Conservation (phyloP, 1,140 invertebrate genomes). For the Pantala flavescens region DNA sequence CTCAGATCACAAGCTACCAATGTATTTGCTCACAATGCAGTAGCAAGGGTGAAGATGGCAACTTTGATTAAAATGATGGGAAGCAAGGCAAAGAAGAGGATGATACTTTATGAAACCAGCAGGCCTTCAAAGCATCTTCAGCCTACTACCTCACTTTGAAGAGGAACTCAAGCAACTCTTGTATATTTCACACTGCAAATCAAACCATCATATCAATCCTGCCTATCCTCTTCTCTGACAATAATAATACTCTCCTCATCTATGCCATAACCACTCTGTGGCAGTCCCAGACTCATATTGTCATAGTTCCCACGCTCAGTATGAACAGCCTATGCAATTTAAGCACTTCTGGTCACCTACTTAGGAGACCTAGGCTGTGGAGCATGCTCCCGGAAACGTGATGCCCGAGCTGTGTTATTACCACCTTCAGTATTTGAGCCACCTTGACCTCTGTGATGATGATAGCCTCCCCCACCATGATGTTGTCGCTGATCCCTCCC, state of each 20-base stretch:
- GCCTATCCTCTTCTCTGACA: not conserved
- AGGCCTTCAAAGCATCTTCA: not conserved
- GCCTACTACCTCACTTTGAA: not conserved
- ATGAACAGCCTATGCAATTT: not conserved
- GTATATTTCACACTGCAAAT: not conserved
- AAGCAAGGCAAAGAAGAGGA: not conserved
- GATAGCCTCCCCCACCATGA: not conserved
- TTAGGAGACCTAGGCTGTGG: not conserved
- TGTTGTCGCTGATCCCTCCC: not conserved
- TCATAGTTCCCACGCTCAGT: not conserved
- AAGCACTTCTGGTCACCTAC: not conserved
- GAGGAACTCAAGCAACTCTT: not conserved
- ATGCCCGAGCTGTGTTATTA: not conserved
- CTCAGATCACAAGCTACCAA: not conserved
- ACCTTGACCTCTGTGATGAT: not conserved
- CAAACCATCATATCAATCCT: not conserved
- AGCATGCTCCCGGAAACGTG: not conserved
- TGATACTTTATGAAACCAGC: not conserved
- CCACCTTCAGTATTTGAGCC: not conserved
- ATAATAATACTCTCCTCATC: not conserved
- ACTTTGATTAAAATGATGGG: not conserved
- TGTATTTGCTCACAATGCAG: not conserved
- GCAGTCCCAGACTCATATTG: not conserved
- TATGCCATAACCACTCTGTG: not conserved
- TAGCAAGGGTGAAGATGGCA: slow-evolving; percentile 4